phyloP scores from a whole-genome alignment of 2,113 vertebrate genomes.

The Sinocyclocheilus grahami region DNA sequence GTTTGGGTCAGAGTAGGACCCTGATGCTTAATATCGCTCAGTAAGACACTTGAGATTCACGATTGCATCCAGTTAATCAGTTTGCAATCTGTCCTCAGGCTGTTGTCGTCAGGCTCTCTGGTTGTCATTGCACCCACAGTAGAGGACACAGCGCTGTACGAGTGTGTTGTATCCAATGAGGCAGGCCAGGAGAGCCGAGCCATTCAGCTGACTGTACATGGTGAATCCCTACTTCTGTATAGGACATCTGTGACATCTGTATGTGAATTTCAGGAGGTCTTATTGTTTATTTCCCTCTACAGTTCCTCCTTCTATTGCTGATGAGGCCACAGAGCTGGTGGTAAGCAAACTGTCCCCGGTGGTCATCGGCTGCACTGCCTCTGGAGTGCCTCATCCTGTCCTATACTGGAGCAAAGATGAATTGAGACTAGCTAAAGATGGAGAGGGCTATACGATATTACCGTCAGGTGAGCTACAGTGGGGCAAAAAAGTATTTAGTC shows the following conservation, averaged over 20 bases:
- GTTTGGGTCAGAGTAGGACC: neutral
- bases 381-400: slow-evolving; percentile 85
- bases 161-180: slow-evolving; percentile 86
- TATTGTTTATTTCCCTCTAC: slow-evolving; percentile 30
- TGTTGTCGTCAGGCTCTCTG: slow-evolving; percentile 92
- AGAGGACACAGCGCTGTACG: slow-evolving; percentile 88
- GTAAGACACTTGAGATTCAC: neutral
- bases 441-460: slow-evolving; percentile 83
- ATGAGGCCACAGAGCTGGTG: slow-evolving; percentile 86
- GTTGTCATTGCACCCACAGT: slow-evolving; percentile 91
- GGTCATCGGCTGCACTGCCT: slow-evolving; percentile 85
- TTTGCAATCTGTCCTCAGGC: slow-evolving; percentile 67
- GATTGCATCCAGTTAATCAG: neutral
- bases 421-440: slow-evolving; percentile 75
- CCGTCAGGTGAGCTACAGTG: slow-evolving; percentile 84
- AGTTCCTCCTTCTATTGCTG: slow-evolving; percentile 96
- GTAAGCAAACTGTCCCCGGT: slow-evolving; percentile 84
- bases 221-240: slow-evolving; percentile 62
- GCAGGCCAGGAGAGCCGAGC: slow-evolving; percentile 84
- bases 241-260: neutral
- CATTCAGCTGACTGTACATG: slow-evolving; percentile 81
- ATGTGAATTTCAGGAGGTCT: neutral
- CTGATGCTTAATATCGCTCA: neutral
- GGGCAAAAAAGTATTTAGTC: too few species aligned
- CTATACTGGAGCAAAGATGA: slow-evolving; percentile 92